Evolutionary conservation across 53 echinoderm and acorn worm species (phyloP), one percentile per base, ranked within the genome.

Genomic region (Echinometra lucunter): DNA sequence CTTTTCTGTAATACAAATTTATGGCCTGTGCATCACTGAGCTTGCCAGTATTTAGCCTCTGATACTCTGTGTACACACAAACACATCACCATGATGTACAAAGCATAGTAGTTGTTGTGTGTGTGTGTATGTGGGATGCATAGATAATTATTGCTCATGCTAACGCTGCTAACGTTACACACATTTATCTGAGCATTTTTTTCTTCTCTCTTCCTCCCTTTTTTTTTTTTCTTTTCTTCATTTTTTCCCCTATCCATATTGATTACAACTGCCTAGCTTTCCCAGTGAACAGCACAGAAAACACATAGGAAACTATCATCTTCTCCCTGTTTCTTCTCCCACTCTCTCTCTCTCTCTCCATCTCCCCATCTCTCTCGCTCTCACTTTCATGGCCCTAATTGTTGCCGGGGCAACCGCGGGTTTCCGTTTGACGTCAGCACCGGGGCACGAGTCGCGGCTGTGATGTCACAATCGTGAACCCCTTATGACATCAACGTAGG

Each of bases 391-490:
- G 91, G 93, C 94, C 53, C 94, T 83, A 94, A 94, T 94, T 94
- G 94, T 94, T 94, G 85, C 94, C 94, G 45, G 44, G 94, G 82
- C 94, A 66, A 94, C 94, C 60, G 85, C 19, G 66, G 94, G 83
- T 94, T 94, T 82, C 94, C 94, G 94, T 94, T 94, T 94, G 94
- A 94, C 94, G 94, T 94, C 94, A 94, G 80, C 80, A 13, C 35
- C 80, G 49, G 92, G 82, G 83, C 93, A 32, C 17, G 93, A 74
- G 55, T 45, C 93, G 70, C 80, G 56, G 32, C 66, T 42, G 94
- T 94, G 94, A 94, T 94, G 94, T 94, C 94, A 94, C 82, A 63
- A 40, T 45, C 23, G 78, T 53, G 80, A 25, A 37, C 80, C 93
- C 78, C 93, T 32, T 38, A 83, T 82, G 85, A 94, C 94, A 94